Evolutionary conservation across 2,113 vertebrate genomes (phyloP).

Genomic region (Sylvilagus bachmani): DNA sequence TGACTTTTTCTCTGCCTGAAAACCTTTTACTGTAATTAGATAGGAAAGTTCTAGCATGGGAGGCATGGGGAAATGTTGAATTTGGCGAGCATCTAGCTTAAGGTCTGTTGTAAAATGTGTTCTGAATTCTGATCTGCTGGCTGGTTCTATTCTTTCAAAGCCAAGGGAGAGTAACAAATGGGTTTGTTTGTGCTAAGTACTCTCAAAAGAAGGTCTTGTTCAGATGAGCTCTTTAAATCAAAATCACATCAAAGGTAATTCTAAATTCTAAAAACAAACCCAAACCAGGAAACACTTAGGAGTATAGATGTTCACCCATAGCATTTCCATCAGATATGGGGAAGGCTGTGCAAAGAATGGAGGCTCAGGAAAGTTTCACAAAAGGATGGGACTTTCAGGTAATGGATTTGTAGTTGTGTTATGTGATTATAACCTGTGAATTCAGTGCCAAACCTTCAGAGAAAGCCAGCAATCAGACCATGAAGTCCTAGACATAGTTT

Average conservation of each 20-base stretch:
- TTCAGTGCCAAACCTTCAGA: neutral
- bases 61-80: neutral
- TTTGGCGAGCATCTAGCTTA: conserved; percentile 24
- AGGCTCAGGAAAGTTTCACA: neutral
- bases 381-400: conserved; percentile 35
- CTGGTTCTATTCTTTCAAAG: neutral
- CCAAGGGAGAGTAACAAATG: neutral
- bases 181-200: conserved; percentile 18
- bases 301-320: neutral
- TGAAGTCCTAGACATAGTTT: conserved; percentile 18
- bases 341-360: neutral
- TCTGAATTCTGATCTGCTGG: neutral
- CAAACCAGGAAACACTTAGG: neutral
- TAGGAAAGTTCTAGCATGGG: conserved; percentile 33
- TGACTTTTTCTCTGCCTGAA: conserved; percentile 34
- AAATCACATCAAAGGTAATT: conserved; percentile 23
- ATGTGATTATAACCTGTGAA: neutral
- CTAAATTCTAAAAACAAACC: neutral
- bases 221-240: conserved; percentile 5
- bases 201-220: conserved; percentile 11
- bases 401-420: neutral
- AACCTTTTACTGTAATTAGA: conserved; percentile 72
- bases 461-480: neutral
- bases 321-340: neutral
- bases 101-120: conserved; percentile 33